phyloP scores from a whole-genome alignment of 2,797 vertebrate genomes.

The Silurus aristotelis region DNA sequence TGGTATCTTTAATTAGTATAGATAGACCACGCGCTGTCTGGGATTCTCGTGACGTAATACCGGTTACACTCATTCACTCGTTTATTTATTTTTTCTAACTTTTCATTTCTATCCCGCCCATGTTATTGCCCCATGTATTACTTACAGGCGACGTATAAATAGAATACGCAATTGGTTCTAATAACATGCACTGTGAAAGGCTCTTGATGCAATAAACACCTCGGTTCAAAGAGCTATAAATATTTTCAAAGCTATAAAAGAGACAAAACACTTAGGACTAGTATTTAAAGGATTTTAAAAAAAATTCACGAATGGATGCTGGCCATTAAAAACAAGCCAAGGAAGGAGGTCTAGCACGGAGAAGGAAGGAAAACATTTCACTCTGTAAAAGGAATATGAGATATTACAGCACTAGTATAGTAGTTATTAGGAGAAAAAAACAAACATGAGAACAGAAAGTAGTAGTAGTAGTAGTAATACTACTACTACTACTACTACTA shows the following conservation, averaged over 20 bases:
- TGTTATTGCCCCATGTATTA: neutral
- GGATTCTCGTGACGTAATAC: slow-evolving; percentile 47
- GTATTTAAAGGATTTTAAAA: neutral
- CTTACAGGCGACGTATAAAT: neutral
- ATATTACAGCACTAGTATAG: neutral
- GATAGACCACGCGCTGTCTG: slow-evolving; percentile 2
- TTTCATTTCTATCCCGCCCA: no score
- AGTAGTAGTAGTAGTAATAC: no score
- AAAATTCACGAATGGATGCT: neutral
- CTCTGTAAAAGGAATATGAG: neutral
- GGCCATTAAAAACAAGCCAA: neutral
- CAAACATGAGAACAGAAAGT: neutral
- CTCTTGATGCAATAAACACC: neutral
- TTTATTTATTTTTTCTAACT: no score
- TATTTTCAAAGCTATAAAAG: neutral
- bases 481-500: no score
- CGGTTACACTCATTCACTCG: neutral
- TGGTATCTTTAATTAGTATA: slow-evolving; percentile 48
- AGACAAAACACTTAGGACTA: neutral
- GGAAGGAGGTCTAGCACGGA: neutral
- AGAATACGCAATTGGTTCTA: neutral
- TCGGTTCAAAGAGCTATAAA: neutral
- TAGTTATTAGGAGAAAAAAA: neutral
- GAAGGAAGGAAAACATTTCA: neutral
- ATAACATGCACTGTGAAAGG: neutral